Conservation (phyloP, 2,113 vertebrate species). For the Anoplopoma fimbria region DNA sequence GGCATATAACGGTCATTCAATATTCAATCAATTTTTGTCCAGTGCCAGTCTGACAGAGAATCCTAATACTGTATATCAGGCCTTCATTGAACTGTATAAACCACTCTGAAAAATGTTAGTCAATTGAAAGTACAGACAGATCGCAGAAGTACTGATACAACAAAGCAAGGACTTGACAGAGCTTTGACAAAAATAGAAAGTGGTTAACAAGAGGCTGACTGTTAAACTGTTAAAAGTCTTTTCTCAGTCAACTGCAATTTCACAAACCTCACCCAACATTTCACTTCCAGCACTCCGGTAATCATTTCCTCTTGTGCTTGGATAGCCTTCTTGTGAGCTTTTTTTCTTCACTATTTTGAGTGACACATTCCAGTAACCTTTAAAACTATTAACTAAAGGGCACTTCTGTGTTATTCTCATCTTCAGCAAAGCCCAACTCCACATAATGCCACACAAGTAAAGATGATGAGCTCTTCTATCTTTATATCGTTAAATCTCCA, state of each 20-base stretch:
- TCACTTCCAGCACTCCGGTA: constrained; percentile 31
- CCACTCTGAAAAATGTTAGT: not conserved
- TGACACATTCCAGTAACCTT: constrained; percentile 32
- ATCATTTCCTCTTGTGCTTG: constrained; percentile 45
- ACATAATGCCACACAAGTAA: constrained; percentile 46
- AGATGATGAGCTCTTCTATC: constrained; percentile 47
- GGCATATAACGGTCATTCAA: constrained; percentile 44
- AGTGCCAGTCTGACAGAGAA: constrained; percentile 2
- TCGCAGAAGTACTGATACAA: constrained; percentile 1
- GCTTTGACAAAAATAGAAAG: constrained; percentile 2
- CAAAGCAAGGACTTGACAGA: constrained; percentile 1
- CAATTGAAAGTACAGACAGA: not conserved
- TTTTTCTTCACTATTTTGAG: constrained; percentile 13
- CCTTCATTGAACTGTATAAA: not conserved
- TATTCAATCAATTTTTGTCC: constrained; percentile 46
- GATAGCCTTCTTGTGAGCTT: not conserved
- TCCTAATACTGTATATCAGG: not conserved
- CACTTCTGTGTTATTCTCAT: constrained; percentile 47
- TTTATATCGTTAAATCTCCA: constrained; percentile 5
- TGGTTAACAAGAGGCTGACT: not conserved
- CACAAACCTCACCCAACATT: constrained; percentile 28
- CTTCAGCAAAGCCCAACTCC: constrained; percentile 18
- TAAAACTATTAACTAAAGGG: constrained; percentile 58
- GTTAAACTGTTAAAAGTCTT: constrained; percentile 3
- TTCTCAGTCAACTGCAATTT: constrained; percentile 32